These are phyloP conservation scores for Euwallacea similis DNA, from an alignment of 1,140 invertebrate genomes.

Conservation along the genomic window DNA sequence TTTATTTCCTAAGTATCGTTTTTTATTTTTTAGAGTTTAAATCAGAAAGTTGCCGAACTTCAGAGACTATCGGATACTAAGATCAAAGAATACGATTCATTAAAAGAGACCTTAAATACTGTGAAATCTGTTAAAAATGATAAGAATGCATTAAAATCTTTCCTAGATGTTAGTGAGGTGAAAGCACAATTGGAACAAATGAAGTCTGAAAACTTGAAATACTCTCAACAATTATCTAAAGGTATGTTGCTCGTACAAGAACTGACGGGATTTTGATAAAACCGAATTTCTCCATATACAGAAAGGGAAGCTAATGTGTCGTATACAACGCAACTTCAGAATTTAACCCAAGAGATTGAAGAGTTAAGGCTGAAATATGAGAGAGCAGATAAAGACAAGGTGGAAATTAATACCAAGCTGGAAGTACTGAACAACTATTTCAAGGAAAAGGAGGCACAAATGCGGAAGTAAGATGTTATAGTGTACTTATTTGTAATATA, in stretches of 20 bases:
- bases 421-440: slow-evolving; percentile 86
- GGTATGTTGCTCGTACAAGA: neutral
- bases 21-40: slow-evolving; percentile 30
- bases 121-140: slow-evolving; percentile 55
- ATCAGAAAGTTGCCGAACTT: slow-evolving; percentile 38
- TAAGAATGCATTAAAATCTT: slow-evolving; percentile 50
- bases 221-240: slow-evolving; percentile 53
- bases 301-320: slow-evolving; percentile 52
- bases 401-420: slow-evolving; percentile 78
- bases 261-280: no score
- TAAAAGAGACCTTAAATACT: slow-evolving; percentile 56
- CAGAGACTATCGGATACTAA: slow-evolving; percentile 48
- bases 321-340: slow-evolving; percentile 43
- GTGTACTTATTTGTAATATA: neutral
- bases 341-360: slow-evolving; percentile 55
- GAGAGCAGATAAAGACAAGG: slow-evolving; percentile 73
- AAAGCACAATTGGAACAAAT: slow-evolving; percentile 58
- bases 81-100: slow-evolving; percentile 47
- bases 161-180: slow-evolving; percentile 55
- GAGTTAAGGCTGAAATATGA: slow-evolving; percentile 66
- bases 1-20: no score
- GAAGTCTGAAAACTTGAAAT: slow-evolving; percentile 53
- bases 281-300: neutral
- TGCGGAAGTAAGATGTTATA: slow-evolving; percentile 70
- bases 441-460: slow-evolving; percentile 82